These are phyloP conservation scores for Loriculus beryllinus DNA, from an alignment of 2,797 vertebrate genomes.

Conservation along the genomic window DNA sequence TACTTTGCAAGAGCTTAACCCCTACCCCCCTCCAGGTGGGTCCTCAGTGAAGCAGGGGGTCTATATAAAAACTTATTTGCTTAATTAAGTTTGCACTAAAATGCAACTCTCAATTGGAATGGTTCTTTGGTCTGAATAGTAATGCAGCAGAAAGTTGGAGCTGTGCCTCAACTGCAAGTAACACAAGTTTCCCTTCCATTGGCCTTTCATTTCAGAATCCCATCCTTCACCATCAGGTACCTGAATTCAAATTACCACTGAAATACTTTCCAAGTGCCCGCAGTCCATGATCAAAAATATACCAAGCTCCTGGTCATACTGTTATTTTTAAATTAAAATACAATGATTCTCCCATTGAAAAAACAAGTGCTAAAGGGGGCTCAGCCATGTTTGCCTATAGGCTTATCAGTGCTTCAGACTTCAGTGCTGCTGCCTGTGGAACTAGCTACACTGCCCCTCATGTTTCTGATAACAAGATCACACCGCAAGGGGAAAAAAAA, in stretches of 20 bases:
- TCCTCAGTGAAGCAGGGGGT: not conserved
- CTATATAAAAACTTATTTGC: not conserved
- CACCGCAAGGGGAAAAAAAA: not conserved
- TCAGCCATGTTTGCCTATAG: not conserved
- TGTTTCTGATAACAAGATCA: not conserved
- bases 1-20: not conserved
- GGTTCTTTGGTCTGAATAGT: fast-evolving
- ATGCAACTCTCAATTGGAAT: fast-evolving
- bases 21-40: not conserved
- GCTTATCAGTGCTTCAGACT: not conserved
- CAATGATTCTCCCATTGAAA: not conserved
- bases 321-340: not conserved
- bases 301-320: not conserved
- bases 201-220: not conserved
- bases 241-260: not conserved
- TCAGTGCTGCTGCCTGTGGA: not conserved
- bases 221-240: not conserved
- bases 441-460: not conserved
- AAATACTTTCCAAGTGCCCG: not conserved
- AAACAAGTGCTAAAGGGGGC: not conserved
- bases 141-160: not conserved
- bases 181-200: fast-evolving
- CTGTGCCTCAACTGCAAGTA: not conserved
- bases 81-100: not conserved
- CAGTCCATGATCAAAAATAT: not conserved